A percentile compares a stretch with the other conserved stretches of the same genome.
phyloP scores from a whole-genome alignment of 2,888 invertebrate genomes.

The Melieria crassipennis region DNA sequence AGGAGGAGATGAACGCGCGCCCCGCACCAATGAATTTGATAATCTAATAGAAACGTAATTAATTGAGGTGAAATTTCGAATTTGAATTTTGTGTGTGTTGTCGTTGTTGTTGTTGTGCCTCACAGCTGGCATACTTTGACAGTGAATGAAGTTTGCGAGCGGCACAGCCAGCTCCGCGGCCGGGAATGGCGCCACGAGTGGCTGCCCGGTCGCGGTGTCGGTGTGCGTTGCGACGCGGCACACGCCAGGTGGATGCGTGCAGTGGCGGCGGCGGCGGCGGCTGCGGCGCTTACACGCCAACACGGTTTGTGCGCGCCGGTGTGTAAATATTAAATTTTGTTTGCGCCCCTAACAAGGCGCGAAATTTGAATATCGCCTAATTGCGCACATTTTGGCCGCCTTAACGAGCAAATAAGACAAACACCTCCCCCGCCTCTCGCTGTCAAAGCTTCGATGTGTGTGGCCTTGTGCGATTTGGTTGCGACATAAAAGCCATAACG shows the following conservation, averaged over 20 bases:
- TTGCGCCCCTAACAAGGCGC: slow-evolving; percentile 1
- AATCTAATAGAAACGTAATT: slow-evolving; percentile 9
- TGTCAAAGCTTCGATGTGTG: background rate
- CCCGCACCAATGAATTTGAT: background rate
- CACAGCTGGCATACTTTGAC: too few relatives aligned
- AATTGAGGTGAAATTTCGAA: slow-evolving; percentile 8
- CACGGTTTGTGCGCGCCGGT: background rate
- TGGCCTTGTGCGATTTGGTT: background rate
- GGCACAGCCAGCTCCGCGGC: background rate
- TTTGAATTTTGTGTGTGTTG: slow-evolving; percentile 5
- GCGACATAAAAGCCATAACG: too few relatives aligned
- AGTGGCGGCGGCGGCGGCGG: background rate
- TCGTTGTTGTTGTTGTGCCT: background rate
- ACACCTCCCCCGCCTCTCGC: background rate
- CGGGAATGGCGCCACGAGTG: background rate
- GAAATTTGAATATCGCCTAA: slow-evolving; percentile 26
- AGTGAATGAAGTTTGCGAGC: too few relatives aligned
- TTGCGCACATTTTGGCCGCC: slow-evolving; percentile 20
- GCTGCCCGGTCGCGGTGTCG: too few relatives aligned
- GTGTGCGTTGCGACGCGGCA: too few relatives aligned
- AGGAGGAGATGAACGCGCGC: background rate
- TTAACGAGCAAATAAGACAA: slow-evolving; percentile 21
- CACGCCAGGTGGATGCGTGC: too few relatives aligned
- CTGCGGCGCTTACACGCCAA: too few relatives aligned
- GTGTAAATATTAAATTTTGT: slow-evolving; percentile 25